A percentile compares a stretch with the other conserved stretches of the same genome.
These are phyloP conservation scores for Miniopterus natalensis DNA, from an alignment of 2,113 vertebrate species.

Conservation along the genomic window DNA sequence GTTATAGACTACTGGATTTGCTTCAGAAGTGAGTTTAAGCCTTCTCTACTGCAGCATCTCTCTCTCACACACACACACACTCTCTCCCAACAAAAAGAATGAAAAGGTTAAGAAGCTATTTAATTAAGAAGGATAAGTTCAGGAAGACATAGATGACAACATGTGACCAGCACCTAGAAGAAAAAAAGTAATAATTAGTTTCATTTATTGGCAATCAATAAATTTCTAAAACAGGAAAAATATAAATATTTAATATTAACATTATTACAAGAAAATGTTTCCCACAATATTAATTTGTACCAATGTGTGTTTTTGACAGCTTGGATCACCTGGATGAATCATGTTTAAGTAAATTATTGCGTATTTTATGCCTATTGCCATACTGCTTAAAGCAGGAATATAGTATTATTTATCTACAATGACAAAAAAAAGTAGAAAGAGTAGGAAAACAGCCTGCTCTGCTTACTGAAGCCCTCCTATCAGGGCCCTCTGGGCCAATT, in stretches of 20 bases:
- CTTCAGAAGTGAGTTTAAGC: not conserved
- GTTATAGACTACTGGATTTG: not conserved
- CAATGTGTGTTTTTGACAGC: not conserved
- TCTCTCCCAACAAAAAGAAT: not conserved
- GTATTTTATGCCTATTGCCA: not conserved
- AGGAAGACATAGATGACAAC: not conserved
- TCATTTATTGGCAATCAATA: not conserved
- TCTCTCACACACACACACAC: not conserved
- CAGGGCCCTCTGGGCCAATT: not conserved
- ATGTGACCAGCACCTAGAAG: not conserved
- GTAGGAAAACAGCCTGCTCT: not conserved
- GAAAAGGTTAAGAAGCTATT: not conserved
- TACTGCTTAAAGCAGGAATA: not conserved
- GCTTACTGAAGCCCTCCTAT: not conserved
- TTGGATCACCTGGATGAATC: not conserved
- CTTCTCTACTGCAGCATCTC: not conserved
- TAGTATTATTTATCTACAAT: not conserved
- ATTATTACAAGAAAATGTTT: not conserved
- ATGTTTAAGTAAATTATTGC: not conserved
- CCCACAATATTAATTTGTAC: not conserved
- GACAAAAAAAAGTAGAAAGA: not conserved
- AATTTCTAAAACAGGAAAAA: slow-evolving; percentile 11
- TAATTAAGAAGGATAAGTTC: not conserved
- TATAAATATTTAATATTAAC: not conserved
- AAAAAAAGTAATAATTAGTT: not conserved